phyloP scores from a whole-genome alignment of 2,113 vertebrate genomes.

The Tyrannus savana region DNA sequence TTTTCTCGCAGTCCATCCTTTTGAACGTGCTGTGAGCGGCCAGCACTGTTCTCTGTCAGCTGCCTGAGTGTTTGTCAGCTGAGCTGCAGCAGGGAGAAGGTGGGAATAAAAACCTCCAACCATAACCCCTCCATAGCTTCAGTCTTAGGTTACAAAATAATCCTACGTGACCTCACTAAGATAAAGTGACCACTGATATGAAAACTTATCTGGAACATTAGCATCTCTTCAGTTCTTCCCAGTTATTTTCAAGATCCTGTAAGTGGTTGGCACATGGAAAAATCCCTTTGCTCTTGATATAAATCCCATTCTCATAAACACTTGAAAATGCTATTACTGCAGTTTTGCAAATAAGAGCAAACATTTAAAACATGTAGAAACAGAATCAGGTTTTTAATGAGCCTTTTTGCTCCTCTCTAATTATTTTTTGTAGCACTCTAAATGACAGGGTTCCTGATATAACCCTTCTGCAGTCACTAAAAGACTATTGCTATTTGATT shows the following conservation, averaged over 20 bases:
- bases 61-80: not conserved
- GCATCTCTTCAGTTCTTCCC: not conserved
- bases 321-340: not conserved
- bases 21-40: not conserved
- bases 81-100: not conserved
- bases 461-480: not conserved
- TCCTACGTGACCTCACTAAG: not conserved
- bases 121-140: not conserved
- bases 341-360: not conserved
- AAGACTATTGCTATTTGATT: not conserved
- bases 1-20: not conserved
- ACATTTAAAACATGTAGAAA: not conserved
- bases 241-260: not conserved
- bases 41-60: not conserved
- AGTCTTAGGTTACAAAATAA: not conserved
- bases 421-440: not conserved
- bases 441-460: not conserved
- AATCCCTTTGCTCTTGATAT: not conserved
- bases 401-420: not conserved
- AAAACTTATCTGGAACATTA: not conserved
- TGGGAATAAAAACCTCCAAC: not conserved
- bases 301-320: not conserved
- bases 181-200: not conserved
- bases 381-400: not conserved
- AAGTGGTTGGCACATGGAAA: not conserved